These are phyloP conservation scores for Macrosiphum euphorbiae DNA, from an alignment of 2,888 invertebrate genomes.

Conservation along the genomic window DNA sequence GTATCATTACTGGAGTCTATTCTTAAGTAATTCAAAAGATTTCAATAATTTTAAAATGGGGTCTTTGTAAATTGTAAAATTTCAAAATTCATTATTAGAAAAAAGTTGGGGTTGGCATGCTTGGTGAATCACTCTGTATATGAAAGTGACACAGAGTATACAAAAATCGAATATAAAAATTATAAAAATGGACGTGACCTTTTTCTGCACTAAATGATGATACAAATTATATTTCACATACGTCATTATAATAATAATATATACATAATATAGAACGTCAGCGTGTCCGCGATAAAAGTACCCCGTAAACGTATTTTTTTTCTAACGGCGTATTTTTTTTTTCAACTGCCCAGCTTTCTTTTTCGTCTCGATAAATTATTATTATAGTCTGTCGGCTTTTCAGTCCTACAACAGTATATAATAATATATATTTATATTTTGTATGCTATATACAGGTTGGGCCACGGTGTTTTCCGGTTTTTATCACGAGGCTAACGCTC, in stretches of 20 bases:
- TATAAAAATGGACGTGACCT: background rate
- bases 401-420: background rate
- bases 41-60: no score
- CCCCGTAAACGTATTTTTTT: background rate
- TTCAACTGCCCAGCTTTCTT: background rate
- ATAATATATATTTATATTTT: background rate
- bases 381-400: slow-evolving; percentile 9
- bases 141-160: background rate
- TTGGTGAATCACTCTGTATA: no score
- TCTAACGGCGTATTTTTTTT: background rate
- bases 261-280: background rate
- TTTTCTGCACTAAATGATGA: background rate
- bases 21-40: no score
- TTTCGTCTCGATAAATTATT: slow-evolving; percentile 2
- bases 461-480: background rate
- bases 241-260: background rate
- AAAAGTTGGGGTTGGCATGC: no score
- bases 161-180: background rate
- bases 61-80: no score
- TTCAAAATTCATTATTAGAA: no score
- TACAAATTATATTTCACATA: background rate
- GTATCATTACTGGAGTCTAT: no score
- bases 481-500: background rate
- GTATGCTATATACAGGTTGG: background rate
- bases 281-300: background rate